phyloP scores from a whole-genome alignment of 2,888 invertebrate species.

The Eupithecia vulgata region DNA sequence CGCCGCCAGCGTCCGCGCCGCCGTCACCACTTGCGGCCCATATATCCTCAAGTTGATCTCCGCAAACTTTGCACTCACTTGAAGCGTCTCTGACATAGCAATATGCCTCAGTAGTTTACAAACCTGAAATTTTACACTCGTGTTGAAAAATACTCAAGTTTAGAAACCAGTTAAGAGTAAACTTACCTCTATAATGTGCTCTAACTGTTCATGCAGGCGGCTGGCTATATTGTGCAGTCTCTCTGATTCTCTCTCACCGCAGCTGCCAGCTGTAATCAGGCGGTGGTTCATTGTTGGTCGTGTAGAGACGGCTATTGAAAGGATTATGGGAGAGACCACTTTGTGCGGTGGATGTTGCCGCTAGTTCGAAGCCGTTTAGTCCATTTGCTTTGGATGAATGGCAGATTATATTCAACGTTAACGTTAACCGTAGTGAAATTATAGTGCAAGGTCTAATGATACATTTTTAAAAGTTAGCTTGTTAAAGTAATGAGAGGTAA shows the following conservation, averaged over 20 bases:
- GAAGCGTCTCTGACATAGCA: constrained; percentile 95
- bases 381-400: not conserved
- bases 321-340: constrained; percentile 36
- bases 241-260: constrained; percentile 89
- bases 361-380: not conserved
- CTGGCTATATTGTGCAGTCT: constrained; percentile 96
- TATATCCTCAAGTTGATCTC: constrained; percentile 97
- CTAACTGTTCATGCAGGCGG: constrained; percentile 98
- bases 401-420: not conserved
- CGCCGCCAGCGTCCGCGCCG: constrained; percentile 95
- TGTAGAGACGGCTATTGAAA: constrained; percentile 16
- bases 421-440: not conserved
- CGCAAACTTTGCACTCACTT: constrained; percentile 97
- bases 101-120: constrained; percentile 98
- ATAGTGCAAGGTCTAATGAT: no score
- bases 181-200: constrained; percentile 97
- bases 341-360: constrained; percentile 35
- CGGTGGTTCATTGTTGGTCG: constrained; percentile 26
- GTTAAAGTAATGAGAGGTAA: no score
- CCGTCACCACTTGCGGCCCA: constrained; percentile 97
- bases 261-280: constrained; percentile 74
- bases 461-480: no score
- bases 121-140: constrained; percentile 83
- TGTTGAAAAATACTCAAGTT: constrained; percentile 18
- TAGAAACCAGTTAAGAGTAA: constrained; percentile 12